Evolutionary conservation across 1,140 invertebrate genomes (phyloP).

Genomic region (Macrocentrus cingulum): DNA sequence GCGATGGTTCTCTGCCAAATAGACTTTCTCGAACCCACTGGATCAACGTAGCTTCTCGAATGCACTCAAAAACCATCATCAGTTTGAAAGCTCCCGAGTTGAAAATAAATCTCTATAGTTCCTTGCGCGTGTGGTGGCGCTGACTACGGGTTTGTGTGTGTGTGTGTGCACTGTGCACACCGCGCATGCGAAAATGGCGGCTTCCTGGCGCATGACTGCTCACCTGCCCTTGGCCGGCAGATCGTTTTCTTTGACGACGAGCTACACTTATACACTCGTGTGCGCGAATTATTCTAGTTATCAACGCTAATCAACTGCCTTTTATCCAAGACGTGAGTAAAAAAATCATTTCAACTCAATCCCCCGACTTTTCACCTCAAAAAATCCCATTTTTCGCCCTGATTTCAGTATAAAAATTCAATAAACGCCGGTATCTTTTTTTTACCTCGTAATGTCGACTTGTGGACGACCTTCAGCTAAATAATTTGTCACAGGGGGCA

Average conservation of each 20-base stretch:
- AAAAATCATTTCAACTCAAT: background rate
- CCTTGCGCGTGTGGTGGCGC: too few species aligned
- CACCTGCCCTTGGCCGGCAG: constrained; percentile 14
- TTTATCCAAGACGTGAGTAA: constrained; percentile 43
- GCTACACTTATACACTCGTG: constrained; percentile 27
- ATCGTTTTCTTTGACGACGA: constrained; percentile 30
- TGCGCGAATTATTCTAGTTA: constrained; percentile 30
- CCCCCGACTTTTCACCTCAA: background rate
- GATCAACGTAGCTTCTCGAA: constrained; percentile 8
- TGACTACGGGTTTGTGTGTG: too few species aligned
- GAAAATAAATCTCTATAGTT: too few species aligned
- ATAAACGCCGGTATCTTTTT: constrained; percentile 29
- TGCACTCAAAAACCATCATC: background rate
- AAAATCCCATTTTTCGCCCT: too few species aligned
- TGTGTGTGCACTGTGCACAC: too few species aligned
- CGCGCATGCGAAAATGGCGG: too few species aligned
- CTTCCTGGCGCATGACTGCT: too few species aligned
- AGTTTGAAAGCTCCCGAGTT: too few species aligned
- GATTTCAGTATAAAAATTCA: too few species aligned
- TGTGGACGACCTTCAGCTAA: constrained; percentile 32
- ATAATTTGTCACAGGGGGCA: constrained; percentile 3
- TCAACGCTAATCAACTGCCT: constrained; percentile 28
- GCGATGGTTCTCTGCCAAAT: constrained; percentile 37
- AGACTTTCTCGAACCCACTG: constrained; percentile 42
- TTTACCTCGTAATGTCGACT: constrained; percentile 37